Evolutionary conservation across 2,888 invertebrate species (phyloP).

Genomic region (Panorpa germanica): DNA sequence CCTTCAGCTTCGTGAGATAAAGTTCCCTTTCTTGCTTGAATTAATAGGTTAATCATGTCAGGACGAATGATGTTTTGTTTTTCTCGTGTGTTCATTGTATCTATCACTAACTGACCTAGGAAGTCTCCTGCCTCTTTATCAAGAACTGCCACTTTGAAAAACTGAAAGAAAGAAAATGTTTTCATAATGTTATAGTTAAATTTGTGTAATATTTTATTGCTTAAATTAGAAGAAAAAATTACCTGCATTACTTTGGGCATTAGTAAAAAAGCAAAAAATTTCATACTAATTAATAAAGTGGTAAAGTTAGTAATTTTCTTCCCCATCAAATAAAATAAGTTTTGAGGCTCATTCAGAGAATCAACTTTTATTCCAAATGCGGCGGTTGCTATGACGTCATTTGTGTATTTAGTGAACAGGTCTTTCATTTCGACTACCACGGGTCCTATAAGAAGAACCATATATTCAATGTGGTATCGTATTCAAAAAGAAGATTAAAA

Average conservation of each 20-base stretch:
- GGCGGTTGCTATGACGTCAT: constrained; percentile 25
- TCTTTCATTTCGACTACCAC: constrained; percentile 23
- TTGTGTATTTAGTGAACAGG: constrained; percentile 20
- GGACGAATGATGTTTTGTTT: constrained; percentile 1
- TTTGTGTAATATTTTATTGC: no score
- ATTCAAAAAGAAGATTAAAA: no score
- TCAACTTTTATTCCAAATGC: constrained; percentile 24
- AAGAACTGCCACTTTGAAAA: constrained; percentile 12
- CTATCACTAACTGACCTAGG: constrained; percentile 2
- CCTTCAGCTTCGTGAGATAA: constrained; percentile 1
- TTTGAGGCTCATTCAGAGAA: constrained; percentile 16
- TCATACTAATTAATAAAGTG: background rate
- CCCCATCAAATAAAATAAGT: constrained; percentile 16
- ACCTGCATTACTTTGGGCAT: constrained; percentile 2
- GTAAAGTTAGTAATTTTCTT: constrained; percentile 6
- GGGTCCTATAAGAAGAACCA: no score
- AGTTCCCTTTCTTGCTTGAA: constrained; percentile 1
- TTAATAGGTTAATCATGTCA: constrained; percentile 5
- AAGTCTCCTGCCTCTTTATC: background rate
- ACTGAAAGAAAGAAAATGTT: no score
- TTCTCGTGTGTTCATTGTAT: constrained; percentile 1
- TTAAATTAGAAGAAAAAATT: background rate
- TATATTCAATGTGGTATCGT: no score
- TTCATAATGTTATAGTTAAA: no score
- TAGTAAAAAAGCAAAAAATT: background rate